Conservation (phyloP, 1,140 invertebrate species). For the Microplitis demolitor region DNA sequence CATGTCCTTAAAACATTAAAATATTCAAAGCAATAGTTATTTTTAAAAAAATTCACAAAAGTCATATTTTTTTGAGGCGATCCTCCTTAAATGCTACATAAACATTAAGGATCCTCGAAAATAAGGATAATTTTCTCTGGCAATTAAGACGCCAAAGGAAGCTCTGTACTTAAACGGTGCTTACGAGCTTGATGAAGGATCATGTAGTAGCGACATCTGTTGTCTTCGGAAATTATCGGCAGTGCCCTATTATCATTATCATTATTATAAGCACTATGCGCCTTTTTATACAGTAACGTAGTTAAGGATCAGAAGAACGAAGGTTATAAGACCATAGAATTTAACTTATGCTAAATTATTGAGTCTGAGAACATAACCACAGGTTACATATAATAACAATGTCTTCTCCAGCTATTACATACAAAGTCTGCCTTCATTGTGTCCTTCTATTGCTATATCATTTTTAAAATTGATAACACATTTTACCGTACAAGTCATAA, state of each 20-base stretch:
- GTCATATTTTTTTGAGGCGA: too few species aligned
- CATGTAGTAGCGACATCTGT: constrained; percentile 1
- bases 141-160: constrained; percentile 10
- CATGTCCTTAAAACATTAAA: too few species aligned
- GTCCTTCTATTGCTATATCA: too few species aligned
- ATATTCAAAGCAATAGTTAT: too few species aligned
- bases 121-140: constrained; percentile 28
- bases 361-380: background rate
- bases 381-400: background rate
- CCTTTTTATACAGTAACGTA: background rate
- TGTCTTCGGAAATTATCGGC: background rate
- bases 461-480: too few species aligned
- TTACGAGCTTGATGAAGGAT: constrained; percentile 21
- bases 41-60: too few species aligned
- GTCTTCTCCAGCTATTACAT: background rate
- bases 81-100: too few species aligned
- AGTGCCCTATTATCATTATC: background rate
- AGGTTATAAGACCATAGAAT: too few species aligned
- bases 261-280: background rate
- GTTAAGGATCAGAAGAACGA: background rate
- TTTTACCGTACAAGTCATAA: too few species aligned
- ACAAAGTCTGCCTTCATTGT: too few species aligned
- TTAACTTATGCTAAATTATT: background rate
- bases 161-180: constrained; percentile 50
- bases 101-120: constrained; percentile 6